These are phyloP conservation scores for Acheta domesticus DNA, from an alignment of 2,888 invertebrate genomes.

Conservation along the genomic window DNA sequence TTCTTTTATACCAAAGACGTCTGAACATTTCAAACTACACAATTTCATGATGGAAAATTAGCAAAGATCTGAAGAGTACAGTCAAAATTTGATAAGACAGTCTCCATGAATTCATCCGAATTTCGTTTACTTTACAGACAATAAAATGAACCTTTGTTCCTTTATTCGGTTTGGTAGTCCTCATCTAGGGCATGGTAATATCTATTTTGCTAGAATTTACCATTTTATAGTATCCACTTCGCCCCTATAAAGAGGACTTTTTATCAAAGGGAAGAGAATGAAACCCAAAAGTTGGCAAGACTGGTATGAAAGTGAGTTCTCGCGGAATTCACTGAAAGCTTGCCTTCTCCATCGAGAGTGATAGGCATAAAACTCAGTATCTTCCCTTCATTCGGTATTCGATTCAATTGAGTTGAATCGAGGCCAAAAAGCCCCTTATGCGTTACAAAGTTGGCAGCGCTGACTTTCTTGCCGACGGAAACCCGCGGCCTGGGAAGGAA, in stretches of 20 bases:
- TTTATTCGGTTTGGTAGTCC: no score
- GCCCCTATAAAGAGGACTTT: background rate
- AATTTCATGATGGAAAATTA: no score
- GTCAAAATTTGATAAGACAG: no score
- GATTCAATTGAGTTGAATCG: background rate
- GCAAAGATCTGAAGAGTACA: no score
- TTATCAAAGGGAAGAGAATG: background rate
- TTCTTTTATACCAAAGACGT: no score
- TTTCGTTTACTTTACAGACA: no score
- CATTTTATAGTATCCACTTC: background rate
- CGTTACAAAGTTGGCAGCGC: background rate
- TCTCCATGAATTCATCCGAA: no score
- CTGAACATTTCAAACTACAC: no score
- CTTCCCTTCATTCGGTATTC: constrained; percentile 1
- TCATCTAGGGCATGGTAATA: no score
- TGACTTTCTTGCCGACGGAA: background rate
- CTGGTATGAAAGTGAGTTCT: background rate
- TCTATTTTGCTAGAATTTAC: no score
- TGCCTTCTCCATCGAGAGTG: background rate
- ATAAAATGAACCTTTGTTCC: no score
- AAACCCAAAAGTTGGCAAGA: background rate
- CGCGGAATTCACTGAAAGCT: background rate
- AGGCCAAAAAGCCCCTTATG: background rate
- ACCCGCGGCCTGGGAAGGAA: background rate
- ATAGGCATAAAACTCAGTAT: background rate